Evolutionary conservation across 2,888 invertebrate genomes (phyloP), one percentile per base, ranked within the genome.

Genomic region (Plagodis dolabraria): DNA sequence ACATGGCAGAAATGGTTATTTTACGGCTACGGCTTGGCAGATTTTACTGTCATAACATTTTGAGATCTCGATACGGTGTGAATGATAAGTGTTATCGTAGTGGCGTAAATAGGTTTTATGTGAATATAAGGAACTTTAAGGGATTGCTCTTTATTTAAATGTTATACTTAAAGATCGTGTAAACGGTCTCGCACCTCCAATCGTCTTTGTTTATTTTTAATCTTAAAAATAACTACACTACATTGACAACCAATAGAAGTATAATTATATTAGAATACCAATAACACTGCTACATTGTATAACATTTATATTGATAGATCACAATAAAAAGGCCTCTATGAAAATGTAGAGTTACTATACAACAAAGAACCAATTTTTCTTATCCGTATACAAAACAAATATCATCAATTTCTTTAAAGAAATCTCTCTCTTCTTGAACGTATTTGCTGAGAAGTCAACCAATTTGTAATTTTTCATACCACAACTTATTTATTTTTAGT

Each of bases 1-100:
- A 90, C 85, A 86, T 82, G 86, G 85, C 82, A 86, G 86, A 79
- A 89, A 91, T 88, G 89, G 90, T 84, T 90, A 87, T 92, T 92
- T 92, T 91, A 92, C 84, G 87, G 84, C 83, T 65, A 50, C 55
- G 84, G 84, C 84, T 73, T 80, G 80, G 80, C 80, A 83, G 86
- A 86, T 84, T 85, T 77, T 73, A 71, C 70, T 88, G 91, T 90
- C 91, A 92, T 90, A 90, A 91, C 90, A 89, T 92, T 91, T 83
- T 85, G 86, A 85, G 85, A 86, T 83, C 85, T 78, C 76, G 82
- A 87, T 90, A 85, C 85, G 76, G 76, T 75, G 75, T 73, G 80
- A 80, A 80, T 83, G 87, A 88, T 89, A 87, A 86, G 77, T 64
- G 76, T 79, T 85, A 82, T 82, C 80, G 75, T 76, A 68, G 71